phyloP scores from a whole-genome alignment of 53 echinoderm and acorn worm species.

The Temnopleurus reevesii region DNA sequence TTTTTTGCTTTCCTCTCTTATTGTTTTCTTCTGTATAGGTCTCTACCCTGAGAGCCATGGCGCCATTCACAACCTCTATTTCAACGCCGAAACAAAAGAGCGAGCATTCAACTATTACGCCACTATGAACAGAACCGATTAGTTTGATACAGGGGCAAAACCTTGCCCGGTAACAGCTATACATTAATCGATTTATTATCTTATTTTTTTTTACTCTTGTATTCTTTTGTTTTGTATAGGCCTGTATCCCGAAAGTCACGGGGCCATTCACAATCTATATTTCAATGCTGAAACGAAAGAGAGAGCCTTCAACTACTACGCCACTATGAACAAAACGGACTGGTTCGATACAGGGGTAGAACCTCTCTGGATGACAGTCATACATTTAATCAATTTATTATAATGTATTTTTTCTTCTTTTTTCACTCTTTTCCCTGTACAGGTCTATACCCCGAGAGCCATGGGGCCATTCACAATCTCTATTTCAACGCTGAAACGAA shows the following conservation, averaged over 20 bases:
- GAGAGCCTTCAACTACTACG: slow-evolving; percentile 16
- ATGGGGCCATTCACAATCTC: slow-evolving; percentile 83
- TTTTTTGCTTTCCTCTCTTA: too few species aligned
- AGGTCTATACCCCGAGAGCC: slow-evolving; percentile 85
- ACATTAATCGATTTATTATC: too few species aligned
- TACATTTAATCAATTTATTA: too few species aligned
- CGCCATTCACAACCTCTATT: slow-evolving; percentile 76
- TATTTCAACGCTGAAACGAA: slow-evolving; percentile 67
- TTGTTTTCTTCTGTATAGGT: too few species aligned
- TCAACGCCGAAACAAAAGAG: slow-evolving; percentile 65
- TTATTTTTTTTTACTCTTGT: neutral
- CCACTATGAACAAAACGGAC: slow-evolving; percentile 60
- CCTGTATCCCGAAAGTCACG: slow-evolving; percentile 86
- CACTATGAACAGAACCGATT: slow-evolving; percentile 64
- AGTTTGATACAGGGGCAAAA: slow-evolving; percentile 70
- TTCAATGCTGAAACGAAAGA: slow-evolving; percentile 67
- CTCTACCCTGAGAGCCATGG: slow-evolving; percentile 87
- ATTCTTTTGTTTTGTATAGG: slow-evolving; percentile 60
- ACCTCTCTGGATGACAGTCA: slow-evolving; percentile 88
- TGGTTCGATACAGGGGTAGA: slow-evolving; percentile 76
- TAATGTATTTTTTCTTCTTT: too few species aligned
- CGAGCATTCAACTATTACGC: neutral
- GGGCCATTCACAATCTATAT: slow-evolving; percentile 81
- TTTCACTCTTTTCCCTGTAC: too few species aligned
- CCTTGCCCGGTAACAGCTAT: slow-evolving; percentile 83